These are phyloP conservation scores for Xylota sylvarum DNA, from an alignment of 2,888 invertebrate species.

Conservation along the genomic window DNA sequence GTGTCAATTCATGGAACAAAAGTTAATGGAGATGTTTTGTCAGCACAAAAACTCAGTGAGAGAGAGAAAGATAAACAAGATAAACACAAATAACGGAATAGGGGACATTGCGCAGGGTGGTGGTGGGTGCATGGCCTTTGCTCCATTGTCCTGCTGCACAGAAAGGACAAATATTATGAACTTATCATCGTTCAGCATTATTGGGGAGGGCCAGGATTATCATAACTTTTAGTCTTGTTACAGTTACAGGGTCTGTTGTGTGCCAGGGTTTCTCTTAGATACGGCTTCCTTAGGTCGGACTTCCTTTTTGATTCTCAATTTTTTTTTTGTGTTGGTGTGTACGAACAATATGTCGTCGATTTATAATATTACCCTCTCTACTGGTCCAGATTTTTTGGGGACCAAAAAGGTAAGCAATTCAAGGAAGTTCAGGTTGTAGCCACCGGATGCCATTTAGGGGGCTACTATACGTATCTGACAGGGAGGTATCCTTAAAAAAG, in stretches of 20 bases:
- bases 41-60: conserved; percentile 27
- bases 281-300: not conserved
- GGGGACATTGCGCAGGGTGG: not conserved
- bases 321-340: not conserved
- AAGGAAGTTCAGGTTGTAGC: not conserved
- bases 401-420: not conserved
- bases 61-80: conserved; percentile 25
- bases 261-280: not conserved
- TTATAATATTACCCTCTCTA: not conserved
- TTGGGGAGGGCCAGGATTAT: not conserved
- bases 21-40: conserved; percentile 51
- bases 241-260: not conserved
- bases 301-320: not conserved
- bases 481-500: not conserved
- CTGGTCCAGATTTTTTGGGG: too few species aligned
- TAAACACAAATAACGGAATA: not conserved
- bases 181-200: conserved; percentile 2
- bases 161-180: conserved; percentile 3
- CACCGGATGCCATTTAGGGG: not conserved
- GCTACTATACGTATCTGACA: not conserved
- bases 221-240: conserved; percentile 1
- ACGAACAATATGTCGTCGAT: conserved; percentile 5
- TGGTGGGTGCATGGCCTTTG: conserved; percentile 12
- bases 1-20: conserved; percentile 45
- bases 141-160: conserved; percentile 12